Evolutionary conservation across 1,140 invertebrate species (phyloP).

Genomic region (Gryon sp.): DNA sequence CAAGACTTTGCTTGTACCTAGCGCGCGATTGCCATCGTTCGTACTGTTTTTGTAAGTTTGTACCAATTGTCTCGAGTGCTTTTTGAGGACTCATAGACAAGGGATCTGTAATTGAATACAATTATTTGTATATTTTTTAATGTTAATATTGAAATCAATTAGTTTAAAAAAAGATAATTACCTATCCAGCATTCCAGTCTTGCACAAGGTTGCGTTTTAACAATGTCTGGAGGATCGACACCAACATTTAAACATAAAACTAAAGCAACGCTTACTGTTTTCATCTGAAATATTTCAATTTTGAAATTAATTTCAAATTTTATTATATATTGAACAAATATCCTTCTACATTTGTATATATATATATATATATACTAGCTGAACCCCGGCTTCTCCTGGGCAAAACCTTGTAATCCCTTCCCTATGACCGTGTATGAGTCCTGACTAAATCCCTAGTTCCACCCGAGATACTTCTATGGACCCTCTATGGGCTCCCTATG

Average conservation of each 20-base stretch:
- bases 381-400: too few relatives aligned
- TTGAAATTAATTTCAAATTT: background rate
- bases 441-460: too few relatives aligned
- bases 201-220: slow-evolving; percentile 98
- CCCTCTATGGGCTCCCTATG: too few relatives aligned
- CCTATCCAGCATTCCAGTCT: slow-evolving; percentile 98
- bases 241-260: slow-evolving; percentile 99
- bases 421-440: too few relatives aligned
- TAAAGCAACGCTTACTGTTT: slow-evolving; percentile 99
- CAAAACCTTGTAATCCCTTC: too few relatives aligned
- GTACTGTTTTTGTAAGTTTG: slow-evolving; percentile 96
- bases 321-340: too few relatives aligned
- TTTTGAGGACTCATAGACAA: slow-evolving; percentile 93
- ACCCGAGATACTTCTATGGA: too few relatives aligned
- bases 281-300: slow-evolving; percentile 85
- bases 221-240: slow-evolving; percentile 98
- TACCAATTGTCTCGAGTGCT: slow-evolving; percentile 95
- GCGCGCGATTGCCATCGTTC: slow-evolving; percentile 98
- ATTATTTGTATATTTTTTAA: background rate
- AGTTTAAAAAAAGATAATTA: slow-evolving; percentile 74
- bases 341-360: too few relatives aligned
- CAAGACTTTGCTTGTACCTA: slow-evolving; percentile 96
- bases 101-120: slow-evolving; percentile 82
- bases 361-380: too few relatives aligned
- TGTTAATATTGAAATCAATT: background rate